Evolutionary conservation across 2,113 vertebrate species (phyloP).

Genomic region (Egretta garzetta): DNA sequence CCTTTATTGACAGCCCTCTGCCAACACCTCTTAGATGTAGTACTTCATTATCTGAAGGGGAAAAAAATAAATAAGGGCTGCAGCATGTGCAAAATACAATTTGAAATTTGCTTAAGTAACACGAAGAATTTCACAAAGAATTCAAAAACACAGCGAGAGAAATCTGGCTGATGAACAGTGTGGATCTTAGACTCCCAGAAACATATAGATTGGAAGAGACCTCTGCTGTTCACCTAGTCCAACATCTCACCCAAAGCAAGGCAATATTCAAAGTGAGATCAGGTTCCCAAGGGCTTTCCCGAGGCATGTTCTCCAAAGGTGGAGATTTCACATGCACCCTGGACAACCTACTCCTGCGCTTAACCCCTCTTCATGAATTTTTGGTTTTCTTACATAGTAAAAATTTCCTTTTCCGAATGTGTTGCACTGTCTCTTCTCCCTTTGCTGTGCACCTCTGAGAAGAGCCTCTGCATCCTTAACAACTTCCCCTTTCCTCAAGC

Average conservation of each 20-base stretch:
- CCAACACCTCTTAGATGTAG: not conserved
- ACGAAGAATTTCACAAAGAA: not conserved
- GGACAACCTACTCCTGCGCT: not conserved
- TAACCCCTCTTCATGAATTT: not conserved
- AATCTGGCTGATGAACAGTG: not conserved
- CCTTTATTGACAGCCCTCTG: not conserved
- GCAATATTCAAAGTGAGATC: not conserved
- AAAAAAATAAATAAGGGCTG: not conserved
- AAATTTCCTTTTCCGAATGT: not conserved
- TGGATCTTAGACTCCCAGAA: not conserved
- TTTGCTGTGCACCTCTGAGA: not conserved
- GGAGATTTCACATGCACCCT: not conserved
- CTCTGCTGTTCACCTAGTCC: not conserved
- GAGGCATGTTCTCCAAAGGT: not conserved
- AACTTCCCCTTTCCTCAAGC: not conserved
- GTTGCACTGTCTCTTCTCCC: not conserved
- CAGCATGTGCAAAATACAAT: not conserved
- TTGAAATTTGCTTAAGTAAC: not conserved
- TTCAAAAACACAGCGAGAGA: not conserved
- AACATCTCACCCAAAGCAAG: not conserved
- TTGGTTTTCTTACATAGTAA: not conserved
- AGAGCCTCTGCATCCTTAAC: not conserved
- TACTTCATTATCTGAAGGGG: not conserved
- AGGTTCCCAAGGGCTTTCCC: not conserved
- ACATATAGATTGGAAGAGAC: not conserved